phyloP scores from a whole-genome alignment of 2,113 vertebrate genomes.

The Seriola dumerili region DNA sequence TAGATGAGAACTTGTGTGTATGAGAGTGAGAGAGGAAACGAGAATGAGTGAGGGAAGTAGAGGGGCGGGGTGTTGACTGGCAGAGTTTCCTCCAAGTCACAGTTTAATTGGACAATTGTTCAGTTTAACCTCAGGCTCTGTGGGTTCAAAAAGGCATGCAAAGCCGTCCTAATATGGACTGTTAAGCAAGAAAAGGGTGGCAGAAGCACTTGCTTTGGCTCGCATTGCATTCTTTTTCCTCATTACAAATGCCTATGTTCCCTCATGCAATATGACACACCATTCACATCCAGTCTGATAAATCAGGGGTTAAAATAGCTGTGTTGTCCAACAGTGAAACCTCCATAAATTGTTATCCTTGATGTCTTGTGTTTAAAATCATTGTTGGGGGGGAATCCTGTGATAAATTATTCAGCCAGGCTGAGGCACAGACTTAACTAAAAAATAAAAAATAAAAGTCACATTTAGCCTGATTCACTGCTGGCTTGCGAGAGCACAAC shows the following conservation, averaged over 20 bases:
- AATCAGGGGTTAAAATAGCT: conserved; percentile 24
- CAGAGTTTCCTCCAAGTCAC: conserved; percentile 58
- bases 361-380: conserved; percentile 19
- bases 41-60: conserved; percentile 21
- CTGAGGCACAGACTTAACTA: conserved; percentile 49
- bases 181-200: conserved; percentile 49
- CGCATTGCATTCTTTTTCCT: not conserved
- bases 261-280: conserved; percentile 26
- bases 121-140: conserved; percentile 54
- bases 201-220: conserved; percentile 38
- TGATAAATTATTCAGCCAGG: not conserved
- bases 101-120: conserved; percentile 76
- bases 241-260: conserved; percentile 12
- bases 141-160: conserved; percentile 54
- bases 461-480: conserved; percentile 58
- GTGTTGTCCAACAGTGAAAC: not conserved
- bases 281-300: conserved; percentile 25
- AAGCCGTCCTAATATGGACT: conserved; percentile 35
- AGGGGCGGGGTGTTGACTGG: conserved; percentile 9
- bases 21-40: not conserved
- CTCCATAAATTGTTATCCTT: conserved; percentile 11
- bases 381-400: conserved; percentile 4
- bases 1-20: conserved; percentile 14
- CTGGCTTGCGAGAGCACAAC: conserved; percentile 43
- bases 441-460: conserved; percentile 57